Evolutionary conservation across 2,113 vertebrate genomes (phyloP).

Genomic region (Prunella fulvescens): DNA sequence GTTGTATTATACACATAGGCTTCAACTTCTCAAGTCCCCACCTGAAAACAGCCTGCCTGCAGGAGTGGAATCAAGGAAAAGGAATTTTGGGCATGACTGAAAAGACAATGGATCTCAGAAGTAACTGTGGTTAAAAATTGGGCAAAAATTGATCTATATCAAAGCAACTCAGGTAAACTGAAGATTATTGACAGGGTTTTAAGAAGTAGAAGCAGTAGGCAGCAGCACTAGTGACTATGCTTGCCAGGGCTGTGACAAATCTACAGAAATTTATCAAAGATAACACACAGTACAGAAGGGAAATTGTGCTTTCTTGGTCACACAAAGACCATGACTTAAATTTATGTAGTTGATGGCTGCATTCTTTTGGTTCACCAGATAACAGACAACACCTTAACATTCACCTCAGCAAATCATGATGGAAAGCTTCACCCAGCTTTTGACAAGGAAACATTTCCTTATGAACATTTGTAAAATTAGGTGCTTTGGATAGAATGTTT

Average conservation of each 20-base stretch:
- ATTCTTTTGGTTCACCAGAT: neutral
- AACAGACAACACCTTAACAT: neutral
- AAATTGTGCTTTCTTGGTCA: neutral
- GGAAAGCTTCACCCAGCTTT: neutral
- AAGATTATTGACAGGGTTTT: neutral
- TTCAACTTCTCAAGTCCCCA: neutral
- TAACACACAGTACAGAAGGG: neutral
- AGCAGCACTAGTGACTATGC: neutral
- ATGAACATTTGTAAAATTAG: neutral
- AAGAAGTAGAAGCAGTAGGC: neutral
- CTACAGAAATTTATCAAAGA: neutral
- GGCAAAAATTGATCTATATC: neutral
- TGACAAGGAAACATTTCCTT: neutral
- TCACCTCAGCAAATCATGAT: neutral
- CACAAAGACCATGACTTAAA: neutral
- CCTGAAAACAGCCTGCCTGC: neutral
- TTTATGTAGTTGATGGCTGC: neutral
- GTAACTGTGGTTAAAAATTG: neutral
- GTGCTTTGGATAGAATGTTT: neutral
- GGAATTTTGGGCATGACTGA: neutral
- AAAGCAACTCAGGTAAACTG: neutral
- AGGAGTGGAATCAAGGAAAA: neutral
- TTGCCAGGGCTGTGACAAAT: neutral
- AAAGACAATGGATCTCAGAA: neutral
- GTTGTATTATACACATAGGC: neutral